A percentile compares a stretch with the other conserved stretches of the same genome.
These are phyloP conservation scores for Ophion slaviceki DNA, from an alignment of 2,888 invertebrate genomes.

Conservation along the genomic window DNA sequence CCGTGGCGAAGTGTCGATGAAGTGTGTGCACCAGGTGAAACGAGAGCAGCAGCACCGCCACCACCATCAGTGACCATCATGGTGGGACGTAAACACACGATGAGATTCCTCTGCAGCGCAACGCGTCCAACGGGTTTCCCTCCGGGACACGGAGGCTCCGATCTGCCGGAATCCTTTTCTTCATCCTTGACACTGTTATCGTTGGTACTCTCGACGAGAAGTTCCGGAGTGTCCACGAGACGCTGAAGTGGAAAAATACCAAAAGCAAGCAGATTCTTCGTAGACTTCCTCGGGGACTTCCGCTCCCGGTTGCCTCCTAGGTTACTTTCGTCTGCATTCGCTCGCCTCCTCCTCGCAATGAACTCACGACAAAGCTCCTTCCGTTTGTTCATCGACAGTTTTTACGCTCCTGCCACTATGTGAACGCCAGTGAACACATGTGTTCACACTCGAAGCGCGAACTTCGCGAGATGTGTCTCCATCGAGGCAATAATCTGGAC, in stretches of 20 bases:
- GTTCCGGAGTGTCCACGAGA: constrained; percentile 9
- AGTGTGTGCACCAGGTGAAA: constrained; percentile 39
- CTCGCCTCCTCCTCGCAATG: too few relatives aligned
- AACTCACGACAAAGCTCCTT: too few relatives aligned
- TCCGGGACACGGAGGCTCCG: constrained; percentile 24
- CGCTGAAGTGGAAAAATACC: background rate
- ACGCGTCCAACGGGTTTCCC: constrained; percentile 48
- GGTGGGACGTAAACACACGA: constrained; percentile 67
- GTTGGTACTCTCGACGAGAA: constrained; percentile 15
- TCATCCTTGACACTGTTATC: constrained; percentile 5
- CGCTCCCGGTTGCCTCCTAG: too few relatives aligned
- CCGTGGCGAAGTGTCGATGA: constrained; percentile 43
- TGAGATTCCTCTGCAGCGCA: constrained; percentile 56
- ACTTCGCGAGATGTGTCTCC: background rate
- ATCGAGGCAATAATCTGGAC: background rate
- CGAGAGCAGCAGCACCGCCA: constrained; percentile 59
- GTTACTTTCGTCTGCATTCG: too few relatives aligned
- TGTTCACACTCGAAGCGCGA: too few relatives aligned
- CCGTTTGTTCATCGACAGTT: too few relatives aligned
- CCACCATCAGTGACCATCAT: constrained; percentile 65
- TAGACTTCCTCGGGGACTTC: too few relatives aligned
- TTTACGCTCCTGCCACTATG: too few relatives aligned
- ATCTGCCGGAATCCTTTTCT: constrained; percentile 9
- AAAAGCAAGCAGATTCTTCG: background rate
- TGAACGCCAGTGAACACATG: background rate